phyloP scores from a whole-genome alignment of 1,140 invertebrate genomes.

The Arctopsyche grandis region DNA sequence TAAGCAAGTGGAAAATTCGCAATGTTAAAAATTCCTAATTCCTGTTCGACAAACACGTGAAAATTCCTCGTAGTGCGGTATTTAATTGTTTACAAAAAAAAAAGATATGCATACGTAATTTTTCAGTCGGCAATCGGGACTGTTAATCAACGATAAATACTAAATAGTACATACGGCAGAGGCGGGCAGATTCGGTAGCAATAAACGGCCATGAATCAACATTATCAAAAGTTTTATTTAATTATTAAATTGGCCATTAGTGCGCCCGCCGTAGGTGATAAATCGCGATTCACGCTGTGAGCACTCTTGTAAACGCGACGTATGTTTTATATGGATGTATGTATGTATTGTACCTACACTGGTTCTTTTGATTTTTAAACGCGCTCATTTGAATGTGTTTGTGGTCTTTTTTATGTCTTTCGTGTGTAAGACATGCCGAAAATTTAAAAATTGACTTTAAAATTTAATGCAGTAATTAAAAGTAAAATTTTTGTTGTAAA shows the following conservation, averaged over 20 bases:
- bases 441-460: no score
- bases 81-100: neutral
- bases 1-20: conserved; percentile 26
- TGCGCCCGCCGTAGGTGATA: conserved; percentile 22
- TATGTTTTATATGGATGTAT: neutral
- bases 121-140: neutral
- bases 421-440: neutral
- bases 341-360: neutral
- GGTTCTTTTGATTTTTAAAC: no score
- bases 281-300: conserved; percentile 30
- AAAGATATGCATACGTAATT: neutral
- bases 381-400: neutral
- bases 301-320: neutral
- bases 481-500: no score
- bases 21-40: neutral
- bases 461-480: no score
- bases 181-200: conserved; percentile 21
- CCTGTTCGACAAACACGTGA: neutral
- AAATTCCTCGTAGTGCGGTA: neutral
- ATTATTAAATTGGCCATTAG: conserved; percentile 29
- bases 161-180: neutral
- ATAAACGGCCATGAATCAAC: conserved; percentile 30
- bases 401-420: neutral
- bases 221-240: conserved; percentile 28
- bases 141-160: conserved; percentile 10